A percentile compares a stretch with the other conserved stretches of the same genome.
These are phyloP conservation scores for Schlechtendalia chinensis DNA, from an alignment of 1,140 invertebrate species.

Conservation along the genomic window DNA sequence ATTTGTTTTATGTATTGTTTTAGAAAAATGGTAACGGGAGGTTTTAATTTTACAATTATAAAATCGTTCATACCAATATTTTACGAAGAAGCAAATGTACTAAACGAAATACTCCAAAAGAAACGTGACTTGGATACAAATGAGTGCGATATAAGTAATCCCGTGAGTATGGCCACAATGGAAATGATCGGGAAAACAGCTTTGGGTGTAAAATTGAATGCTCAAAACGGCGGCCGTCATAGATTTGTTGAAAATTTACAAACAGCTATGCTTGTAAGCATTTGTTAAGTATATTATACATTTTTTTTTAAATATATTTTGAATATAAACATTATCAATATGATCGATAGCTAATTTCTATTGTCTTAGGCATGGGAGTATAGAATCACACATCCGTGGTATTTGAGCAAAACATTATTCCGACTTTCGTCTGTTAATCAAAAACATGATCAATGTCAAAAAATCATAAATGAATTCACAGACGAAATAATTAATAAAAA, in stretches of 20 bases:
- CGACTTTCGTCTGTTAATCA: conserved; percentile 1
- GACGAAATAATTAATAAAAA: conserved; percentile 34
- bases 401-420: conserved; percentile 36
- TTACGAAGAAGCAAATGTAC: conserved; percentile 33
- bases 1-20: not conserved
- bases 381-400: conserved; percentile 32
- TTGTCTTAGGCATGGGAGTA: conserved; percentile 30
- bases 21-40: conserved; percentile 33
- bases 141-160: conserved; percentile 24
- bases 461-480: conserved; percentile 37
- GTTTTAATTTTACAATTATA: conserved; percentile 35
- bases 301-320: not conserved
- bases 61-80: conserved; percentile 39
- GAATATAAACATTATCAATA: not conserved
- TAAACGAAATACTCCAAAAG: not conserved
- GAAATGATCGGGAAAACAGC: conserved; percentile 41
- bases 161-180: conserved; percentile 40
- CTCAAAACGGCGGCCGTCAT: conserved; percentile 17
- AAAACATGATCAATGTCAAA: conserved; percentile 26
- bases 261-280: conserved; percentile 1
- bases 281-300: not conserved
- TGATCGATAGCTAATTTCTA: not conserved
- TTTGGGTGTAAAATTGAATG: conserved; percentile 31
- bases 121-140: not conserved
- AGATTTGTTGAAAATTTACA: conserved; percentile 38